These are phyloP conservation scores for Eristalis arbustorum DNA, from an alignment of 2,888 invertebrate genomes.

Conservation along the genomic window DNA sequence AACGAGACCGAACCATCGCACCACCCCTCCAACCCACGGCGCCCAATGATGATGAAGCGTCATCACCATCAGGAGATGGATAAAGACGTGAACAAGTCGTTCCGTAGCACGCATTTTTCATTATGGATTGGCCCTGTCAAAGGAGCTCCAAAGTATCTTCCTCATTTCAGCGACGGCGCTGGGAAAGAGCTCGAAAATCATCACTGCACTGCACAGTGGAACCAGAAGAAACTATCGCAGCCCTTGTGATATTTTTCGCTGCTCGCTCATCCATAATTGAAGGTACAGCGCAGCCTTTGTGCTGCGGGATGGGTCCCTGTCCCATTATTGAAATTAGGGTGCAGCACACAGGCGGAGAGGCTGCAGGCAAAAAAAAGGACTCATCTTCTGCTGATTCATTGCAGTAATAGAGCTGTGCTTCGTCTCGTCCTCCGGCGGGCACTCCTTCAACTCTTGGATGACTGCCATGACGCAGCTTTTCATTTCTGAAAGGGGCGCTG, in stretches of 20 bases:
- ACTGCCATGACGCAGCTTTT: conserved; percentile 68
- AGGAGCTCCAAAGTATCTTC: conserved; percentile 37
- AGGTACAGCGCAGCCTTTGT: conserved; percentile 59
- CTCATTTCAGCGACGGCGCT: conserved; percentile 28
- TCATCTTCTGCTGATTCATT: conserved; percentile 69
- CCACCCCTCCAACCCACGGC: conserved; percentile 4
- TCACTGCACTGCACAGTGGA: neutral
- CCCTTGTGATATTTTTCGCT: conserved; percentile 58
- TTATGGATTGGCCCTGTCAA: conserved; percentile 69
- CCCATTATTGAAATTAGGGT: conserved; percentile 70
- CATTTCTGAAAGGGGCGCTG: conserved; percentile 30
- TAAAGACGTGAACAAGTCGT: conserved; percentile 57
- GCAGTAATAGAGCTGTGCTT: conserved; percentile 67
- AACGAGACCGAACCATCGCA: neutral
- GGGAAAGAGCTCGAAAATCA: conserved; percentile 33
- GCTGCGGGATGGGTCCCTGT: conserved; percentile 54
- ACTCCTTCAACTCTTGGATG: conserved; percentile 54
- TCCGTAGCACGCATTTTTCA: conserved; percentile 65
- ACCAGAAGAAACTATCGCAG: conserved; percentile 55
- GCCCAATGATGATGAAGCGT: conserved; percentile 49
- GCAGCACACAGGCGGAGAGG: conserved; percentile 46
- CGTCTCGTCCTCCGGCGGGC: conserved; percentile 1
- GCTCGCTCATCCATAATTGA: conserved; percentile 46
- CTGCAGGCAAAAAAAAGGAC: conserved; percentile 20
- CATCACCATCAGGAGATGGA: conserved; percentile 48